Percentiles rank a stretch among this genome's conserved stretches.
Conservation (phyloP, 2,797 vertebrate species). For the Sciurus vulgaris region DNA sequence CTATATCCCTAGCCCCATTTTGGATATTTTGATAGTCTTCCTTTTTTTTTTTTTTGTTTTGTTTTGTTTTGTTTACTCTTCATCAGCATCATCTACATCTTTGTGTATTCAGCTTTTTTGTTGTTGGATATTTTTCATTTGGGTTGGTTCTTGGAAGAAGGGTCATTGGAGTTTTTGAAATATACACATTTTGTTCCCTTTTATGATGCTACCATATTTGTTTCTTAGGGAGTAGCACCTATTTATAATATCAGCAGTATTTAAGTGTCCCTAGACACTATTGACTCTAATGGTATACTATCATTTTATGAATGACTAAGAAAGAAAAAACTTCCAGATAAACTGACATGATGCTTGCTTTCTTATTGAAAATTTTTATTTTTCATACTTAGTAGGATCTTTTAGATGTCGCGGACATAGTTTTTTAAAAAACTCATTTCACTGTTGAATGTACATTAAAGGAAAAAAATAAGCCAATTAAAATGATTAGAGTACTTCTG, state of each 20-base stretch:
- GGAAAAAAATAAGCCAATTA: not conserved
- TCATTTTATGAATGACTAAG: not conserved
- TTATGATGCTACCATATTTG: not conserved
- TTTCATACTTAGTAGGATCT: not conserved
- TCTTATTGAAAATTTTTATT: conserved; percentile 49
- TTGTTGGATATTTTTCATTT: conserved; percentile 27
- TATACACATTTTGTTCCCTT: not conserved
- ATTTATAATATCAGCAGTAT: not conserved
- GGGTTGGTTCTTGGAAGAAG: not conserved
- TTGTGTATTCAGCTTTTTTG: not conserved
- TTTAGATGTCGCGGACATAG: not conserved
- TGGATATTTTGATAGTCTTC: not conserved
- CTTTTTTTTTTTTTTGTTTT: not conserved
- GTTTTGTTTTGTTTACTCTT: not conserved
- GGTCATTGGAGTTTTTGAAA: not conserved
- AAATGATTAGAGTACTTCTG: conserved; percentile 32
- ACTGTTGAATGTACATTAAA: not conserved
- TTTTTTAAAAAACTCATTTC: not conserved
- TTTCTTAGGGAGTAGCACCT: not conserved
- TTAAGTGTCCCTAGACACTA: not conserved
- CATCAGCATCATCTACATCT: not conserved
- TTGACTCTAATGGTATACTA: not conserved
- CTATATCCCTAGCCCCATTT: not conserved
- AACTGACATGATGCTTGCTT: not conserved
- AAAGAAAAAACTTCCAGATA: not conserved